phyloP scores from a whole-genome alignment of 2,888 invertebrate species.

The Blomia tropicalis region DNA sequence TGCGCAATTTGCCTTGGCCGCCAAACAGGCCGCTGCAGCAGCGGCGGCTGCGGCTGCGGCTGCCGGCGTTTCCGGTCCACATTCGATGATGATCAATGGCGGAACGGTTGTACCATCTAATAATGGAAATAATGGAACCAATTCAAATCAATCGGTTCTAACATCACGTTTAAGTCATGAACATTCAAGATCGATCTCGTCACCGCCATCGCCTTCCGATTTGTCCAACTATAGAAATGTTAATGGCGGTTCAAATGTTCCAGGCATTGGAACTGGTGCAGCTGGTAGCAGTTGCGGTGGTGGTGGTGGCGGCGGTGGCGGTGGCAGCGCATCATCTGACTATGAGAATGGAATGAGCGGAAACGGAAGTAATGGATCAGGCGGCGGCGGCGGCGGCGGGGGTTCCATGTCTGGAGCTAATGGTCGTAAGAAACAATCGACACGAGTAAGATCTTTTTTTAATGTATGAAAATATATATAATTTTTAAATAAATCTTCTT shows the following conservation, averaged over 20 bases:
- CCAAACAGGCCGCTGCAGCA: neutral
- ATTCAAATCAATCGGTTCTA: no score
- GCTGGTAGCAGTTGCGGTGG: neutral
- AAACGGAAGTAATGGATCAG: neutral
- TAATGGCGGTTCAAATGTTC: neutral
- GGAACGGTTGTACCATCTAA: no score
- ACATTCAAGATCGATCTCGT: neutral
- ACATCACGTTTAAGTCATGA: neutral
- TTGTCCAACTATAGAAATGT: neutral
- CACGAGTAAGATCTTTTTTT: neutral
- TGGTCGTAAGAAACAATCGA: slow-evolving; percentile 15
- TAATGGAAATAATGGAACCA: no score
- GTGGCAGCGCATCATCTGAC: neutral
- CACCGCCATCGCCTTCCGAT: neutral
- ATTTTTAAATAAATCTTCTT: neutral
- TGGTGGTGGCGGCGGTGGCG: neutral
- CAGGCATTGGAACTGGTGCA: neutral
- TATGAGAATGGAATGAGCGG: neutral
- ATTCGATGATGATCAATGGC: no score
- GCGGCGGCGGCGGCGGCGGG: neutral
- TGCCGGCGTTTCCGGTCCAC: neutral
- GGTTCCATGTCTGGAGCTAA: no score
- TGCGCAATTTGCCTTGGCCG: neutral
- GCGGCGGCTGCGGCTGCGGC: neutral
- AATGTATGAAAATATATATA: neutral